Evolutionary conservation across 2,888 invertebrate species (phyloP), one percentile per base, ranked within the genome.

Genomic region (Oligia latruncula): DNA sequence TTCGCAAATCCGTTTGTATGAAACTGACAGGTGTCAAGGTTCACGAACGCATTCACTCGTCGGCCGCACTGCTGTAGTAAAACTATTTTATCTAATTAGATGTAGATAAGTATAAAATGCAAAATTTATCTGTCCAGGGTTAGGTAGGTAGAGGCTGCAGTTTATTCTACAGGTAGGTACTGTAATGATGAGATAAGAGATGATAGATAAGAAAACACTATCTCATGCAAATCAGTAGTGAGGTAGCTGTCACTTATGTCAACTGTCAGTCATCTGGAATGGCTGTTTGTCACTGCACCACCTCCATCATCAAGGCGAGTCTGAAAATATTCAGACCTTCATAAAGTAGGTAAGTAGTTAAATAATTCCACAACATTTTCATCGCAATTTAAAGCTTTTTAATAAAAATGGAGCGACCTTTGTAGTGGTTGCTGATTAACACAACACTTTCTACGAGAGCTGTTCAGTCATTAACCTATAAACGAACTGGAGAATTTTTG

Each of bases 301-400:
- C 40, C 40, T 23, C n/a, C 20, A 4, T 11, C 6, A 55, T 35
- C 46, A 8, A 35, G 13, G 17, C 4, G 9, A 55, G 20, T 55
- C 40, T 40, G 65, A 49, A 58, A 65, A 66, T 15, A 13, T 60
- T 23, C 58, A 60, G 17, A 8, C 20, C 20, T 55, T 9, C 20
- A 40, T 29, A 46, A 58, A 74, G 40, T 55, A 58, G 17, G 0
- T 55, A 49, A 8, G 0, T n/a, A 40, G n/a, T 11, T 11, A 40
- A 75, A 80, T 46, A 64, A 58, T 29, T 40, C 1, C 23, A 58
- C 23, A 82, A 49, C 4, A 76, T 62, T 68, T 82, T 67, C 15
- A 74, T 52, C 46, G 15, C 66, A 46, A n/a, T 70, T 55, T 77
- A 20, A 40, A 70, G 9, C 23, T 43, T 55, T 75, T 82, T 60